Evolutionary conservation across 2,797 vertebrate species (phyloP).

Genomic region (Leucoraja ocellata): DNA sequence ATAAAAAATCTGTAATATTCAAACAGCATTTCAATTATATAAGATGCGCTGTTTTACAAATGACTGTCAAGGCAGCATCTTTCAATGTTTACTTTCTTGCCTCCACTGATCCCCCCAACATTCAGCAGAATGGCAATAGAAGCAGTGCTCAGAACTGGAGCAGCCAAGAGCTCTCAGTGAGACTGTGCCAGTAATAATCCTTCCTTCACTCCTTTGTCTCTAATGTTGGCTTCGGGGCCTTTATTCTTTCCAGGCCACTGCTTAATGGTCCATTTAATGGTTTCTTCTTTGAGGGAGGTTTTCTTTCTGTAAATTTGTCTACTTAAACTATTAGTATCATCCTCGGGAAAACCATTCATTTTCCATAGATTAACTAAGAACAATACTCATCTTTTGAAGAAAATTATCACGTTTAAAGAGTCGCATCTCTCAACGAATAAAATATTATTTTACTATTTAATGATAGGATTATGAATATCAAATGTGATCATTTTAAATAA

Average conservation of each 20-base stretch:
- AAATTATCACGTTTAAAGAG: not conserved
- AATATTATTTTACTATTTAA: not conserved
- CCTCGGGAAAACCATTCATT: not conserved
- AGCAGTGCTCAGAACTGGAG: not conserved
- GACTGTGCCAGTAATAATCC: not conserved
- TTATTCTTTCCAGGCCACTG: not conserved
- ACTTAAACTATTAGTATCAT: not conserved
- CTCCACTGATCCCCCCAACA: not conserved
- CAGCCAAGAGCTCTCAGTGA: not conserved
- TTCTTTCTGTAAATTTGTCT: slow-evolving; percentile 10
- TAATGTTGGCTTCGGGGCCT: not conserved
- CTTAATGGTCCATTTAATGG: slow-evolving; percentile 13
- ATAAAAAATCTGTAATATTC: no score
- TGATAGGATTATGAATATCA: not conserved
- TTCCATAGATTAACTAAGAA: not conserved
- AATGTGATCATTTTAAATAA: not conserved
- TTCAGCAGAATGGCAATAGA: not conserved
- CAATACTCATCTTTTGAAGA: not conserved
- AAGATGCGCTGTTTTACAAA: not conserved
- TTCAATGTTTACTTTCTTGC: not conserved
- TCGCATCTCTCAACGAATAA: not conserved
- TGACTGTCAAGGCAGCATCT: not conserved
- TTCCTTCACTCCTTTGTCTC: not conserved
- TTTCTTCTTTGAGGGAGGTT: not conserved
- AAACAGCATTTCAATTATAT: not conserved